phyloP scores from a whole-genome alignment of 2,113 vertebrate species.

The Poicephalus gulielmi region DNA sequence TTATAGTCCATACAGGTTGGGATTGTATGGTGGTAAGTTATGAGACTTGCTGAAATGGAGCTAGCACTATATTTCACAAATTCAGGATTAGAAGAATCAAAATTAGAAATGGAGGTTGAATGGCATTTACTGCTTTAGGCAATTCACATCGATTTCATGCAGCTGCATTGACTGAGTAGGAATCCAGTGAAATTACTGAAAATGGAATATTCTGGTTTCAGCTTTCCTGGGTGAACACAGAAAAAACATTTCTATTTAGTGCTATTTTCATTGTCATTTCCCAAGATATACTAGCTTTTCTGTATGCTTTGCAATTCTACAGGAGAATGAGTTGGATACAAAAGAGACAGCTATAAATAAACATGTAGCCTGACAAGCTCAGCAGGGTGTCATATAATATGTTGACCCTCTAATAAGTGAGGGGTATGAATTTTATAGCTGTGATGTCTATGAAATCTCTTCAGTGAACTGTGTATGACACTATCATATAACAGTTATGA shows the following conservation, averaged over 20 bases:
- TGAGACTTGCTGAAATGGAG: conserved; percentile 1
- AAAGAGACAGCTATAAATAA: conserved; percentile 21
- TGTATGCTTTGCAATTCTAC: neutral
- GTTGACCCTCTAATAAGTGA: neutral
- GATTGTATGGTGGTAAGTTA: neutral
- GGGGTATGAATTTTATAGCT: neutral
- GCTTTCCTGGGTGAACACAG: neutral
- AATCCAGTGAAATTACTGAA: neutral
- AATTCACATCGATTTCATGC: neutral
- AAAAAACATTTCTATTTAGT: neutral
- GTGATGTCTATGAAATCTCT: neutral
- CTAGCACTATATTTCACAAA: conserved; percentile 28
- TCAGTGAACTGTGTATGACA: neutral
- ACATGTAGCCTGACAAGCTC: neutral
- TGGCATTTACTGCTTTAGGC: neutral
- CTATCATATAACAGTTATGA: neutral
- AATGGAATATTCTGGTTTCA: neutral
- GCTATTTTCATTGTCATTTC: neutral
- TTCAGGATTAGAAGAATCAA: neutral
- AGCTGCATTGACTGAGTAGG: neutral
- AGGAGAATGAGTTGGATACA: neutral
- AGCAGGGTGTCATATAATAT: neutral
- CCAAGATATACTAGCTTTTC: neutral
- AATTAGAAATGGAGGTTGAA: neutral
- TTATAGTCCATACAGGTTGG: neutral